Evolutionary conservation across 2,113 vertebrate species (phyloP), one percentile per base, ranked within the genome.

Genomic region (Chroicocephalus ridibundus): DNA sequence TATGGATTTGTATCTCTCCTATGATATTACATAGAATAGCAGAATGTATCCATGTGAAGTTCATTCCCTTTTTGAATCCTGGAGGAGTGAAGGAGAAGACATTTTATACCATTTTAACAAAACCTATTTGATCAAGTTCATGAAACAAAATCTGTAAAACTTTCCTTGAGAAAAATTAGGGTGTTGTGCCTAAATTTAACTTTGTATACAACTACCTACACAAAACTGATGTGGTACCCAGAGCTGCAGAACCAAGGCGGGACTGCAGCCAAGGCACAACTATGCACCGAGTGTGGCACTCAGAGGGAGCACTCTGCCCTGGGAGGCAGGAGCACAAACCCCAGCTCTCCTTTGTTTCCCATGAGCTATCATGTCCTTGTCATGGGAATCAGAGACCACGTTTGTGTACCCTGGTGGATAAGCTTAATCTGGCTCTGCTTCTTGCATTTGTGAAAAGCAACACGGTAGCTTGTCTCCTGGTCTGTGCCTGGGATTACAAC

Each of bases 201-300:
- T 47, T 40, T 34, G 20, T 40, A 66, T 51, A 51, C 26, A 27
- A 10, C 32, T 24, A 52, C 36, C 29, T 71, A 40, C 40, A 65
- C 36, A 60, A 84, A 52, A 38, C n/a, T 27, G 18, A n/a, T 49
- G 58, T 40, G 40, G 46, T 52, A 40, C 24, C 58, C 40, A 57
- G 36, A 62, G 29, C 15, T 71, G 42, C 21, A 40, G 27, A 71
- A 21, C 25, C 46, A 46, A 61, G 51, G 46, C 29, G 61, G 74
- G 51, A 55, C 29, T 31, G 27, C 40, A 66, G 38, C 21, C 34
- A 71, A 84, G 46, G 40, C 18, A 76, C 34, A 65, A 11, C 31
- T 0, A 0, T 26, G 15, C 20, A 10, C 1, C 7, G 6, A 29
- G 5, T 17, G 62, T 76, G 62, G 13, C 34, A 47, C 29, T 54